phyloP scores from a whole-genome alignment of 2,797 vertebrate genomes.

The Alosa sapidissima region DNA sequence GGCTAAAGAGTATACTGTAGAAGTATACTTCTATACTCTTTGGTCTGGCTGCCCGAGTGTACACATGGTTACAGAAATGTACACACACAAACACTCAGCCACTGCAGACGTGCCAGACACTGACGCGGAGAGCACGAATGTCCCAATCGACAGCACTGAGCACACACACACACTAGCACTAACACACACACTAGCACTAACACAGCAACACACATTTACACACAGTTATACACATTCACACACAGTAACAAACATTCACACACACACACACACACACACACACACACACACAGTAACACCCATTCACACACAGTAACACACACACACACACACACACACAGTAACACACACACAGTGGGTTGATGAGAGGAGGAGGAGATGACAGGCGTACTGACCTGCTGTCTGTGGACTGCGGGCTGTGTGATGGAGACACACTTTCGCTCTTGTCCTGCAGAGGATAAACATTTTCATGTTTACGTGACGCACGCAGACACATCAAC shows the following conservation, averaged over 20 bases:
- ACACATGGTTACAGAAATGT: background rate
- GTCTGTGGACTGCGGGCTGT: slow-evolving; percentile 56
- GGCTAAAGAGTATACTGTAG: no score
- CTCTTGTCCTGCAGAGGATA: slow-evolving; percentile 62
- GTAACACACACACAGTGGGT: slow-evolving; percentile 5
- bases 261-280: slow-evolving; percentile 23
- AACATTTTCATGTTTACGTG: background rate
- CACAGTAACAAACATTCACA: background rate
- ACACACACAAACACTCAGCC: background rate
- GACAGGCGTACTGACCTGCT: slow-evolving; percentile 59
- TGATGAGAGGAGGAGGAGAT: background rate
- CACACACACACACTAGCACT: background rate
- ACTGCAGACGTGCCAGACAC: background rate
- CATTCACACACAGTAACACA: background rate
- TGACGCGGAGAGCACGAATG: background rate
- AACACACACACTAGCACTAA: slow-evolving; percentile 17
- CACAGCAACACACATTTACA: background rate
- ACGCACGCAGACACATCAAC: no score
- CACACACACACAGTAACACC: no score
- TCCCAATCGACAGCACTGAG: background rate
- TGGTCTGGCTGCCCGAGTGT: background rate
- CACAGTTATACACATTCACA: background rate
- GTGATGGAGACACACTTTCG: slow-evolving; percentile 46
- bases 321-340: no score
- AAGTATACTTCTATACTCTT: no score